Evolutionary conservation across 1,140 invertebrate species (phyloP), one percentile per base, ranked within the genome.

Genomic region (Campoletis sonorensis): DNA sequence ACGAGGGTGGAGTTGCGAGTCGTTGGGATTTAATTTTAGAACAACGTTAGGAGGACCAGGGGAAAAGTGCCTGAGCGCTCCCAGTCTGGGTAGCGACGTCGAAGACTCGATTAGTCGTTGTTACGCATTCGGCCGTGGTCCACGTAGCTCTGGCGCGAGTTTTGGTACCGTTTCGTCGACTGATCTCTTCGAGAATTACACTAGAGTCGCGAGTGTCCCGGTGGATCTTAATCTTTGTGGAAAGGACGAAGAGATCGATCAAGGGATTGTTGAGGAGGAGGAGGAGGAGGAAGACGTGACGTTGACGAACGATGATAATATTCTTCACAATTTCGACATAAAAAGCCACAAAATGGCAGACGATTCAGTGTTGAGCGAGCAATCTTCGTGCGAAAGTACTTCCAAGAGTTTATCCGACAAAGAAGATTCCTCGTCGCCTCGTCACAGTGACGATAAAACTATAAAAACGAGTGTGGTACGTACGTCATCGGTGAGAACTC

Each of bases 181-280:
- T 76, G 86, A 82, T 64, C 77, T 83, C 13, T 88, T 87, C 70
- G 88, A 89, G 61, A 90, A 90, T 67, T 87, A 88, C 67, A 90
- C 90, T 10, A 87, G 88, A 70, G 92, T 93, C 16, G 89, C 88
- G 21, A 94, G 93, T 85, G 92, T 94, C 23, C 93, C 93, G 27
- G 92, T 93, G 67, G 91, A 93, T 77, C 85, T 94, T 21, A 93
- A 94, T 83, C 91, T 94, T 30, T 92, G 89, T 82, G 90, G 87
- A 23, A 58, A 81, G 27, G 18, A 70, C 71, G 72, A 51, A 5
- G 33, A n/a, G 64, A 79, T 72, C 11, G 5, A 27, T 23, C 51
- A 30, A 51, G 23, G 68, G 45, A 30, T n/a, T n/a, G n/a, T n/a
- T n/a, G n/a, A 67, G 45, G 30, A 68, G 7, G 72, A 75, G 3